phyloP scores from a whole-genome alignment of 2,888 invertebrate genomes.

The Microctonus hyperodae region DNA sequence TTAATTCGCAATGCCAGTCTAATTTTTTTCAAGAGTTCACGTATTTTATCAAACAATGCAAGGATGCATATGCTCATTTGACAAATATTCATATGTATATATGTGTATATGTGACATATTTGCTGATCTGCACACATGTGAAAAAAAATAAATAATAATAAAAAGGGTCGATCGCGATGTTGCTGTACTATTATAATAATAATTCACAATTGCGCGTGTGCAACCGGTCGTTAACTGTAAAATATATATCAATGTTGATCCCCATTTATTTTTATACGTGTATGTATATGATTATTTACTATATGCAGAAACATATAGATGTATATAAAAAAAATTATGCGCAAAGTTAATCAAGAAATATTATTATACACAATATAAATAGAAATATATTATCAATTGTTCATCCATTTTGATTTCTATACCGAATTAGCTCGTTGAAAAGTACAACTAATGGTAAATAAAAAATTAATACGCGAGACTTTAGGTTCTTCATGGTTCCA shows the following conservation, averaged over 20 bases:
- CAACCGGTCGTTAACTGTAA: slow-evolving; percentile 1
- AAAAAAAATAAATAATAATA: too few relatives aligned
- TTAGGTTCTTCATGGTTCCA: too few relatives aligned
- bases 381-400: too few relatives aligned
- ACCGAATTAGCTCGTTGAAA: too few relatives aligned
- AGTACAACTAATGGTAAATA: too few relatives aligned
- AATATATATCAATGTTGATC: slow-evolving; percentile 31
- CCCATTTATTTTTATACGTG: slow-evolving; percentile 30
- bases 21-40: slow-evolving; percentile 5
- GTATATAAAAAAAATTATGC: not conserved
- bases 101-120: not conserved
- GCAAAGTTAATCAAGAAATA: too few relatives aligned
- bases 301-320: not conserved
- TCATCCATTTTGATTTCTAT: too few relatives aligned
- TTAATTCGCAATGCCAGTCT: slow-evolving; percentile 13
- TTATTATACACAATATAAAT: too few relatives aligned
- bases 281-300: not conserved
- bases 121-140: slow-evolving; percentile 12
- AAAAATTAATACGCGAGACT: too few relatives aligned
- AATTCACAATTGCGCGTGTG: slow-evolving; percentile 27
- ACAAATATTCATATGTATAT: not conserved
- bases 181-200: slow-evolving; percentile 1
- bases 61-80: not conserved
- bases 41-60: not conserved
- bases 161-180: slow-evolving; percentile 14